phyloP scores from a whole-genome alignment of 2,888 invertebrate species.

The Myopa testacea region DNA sequence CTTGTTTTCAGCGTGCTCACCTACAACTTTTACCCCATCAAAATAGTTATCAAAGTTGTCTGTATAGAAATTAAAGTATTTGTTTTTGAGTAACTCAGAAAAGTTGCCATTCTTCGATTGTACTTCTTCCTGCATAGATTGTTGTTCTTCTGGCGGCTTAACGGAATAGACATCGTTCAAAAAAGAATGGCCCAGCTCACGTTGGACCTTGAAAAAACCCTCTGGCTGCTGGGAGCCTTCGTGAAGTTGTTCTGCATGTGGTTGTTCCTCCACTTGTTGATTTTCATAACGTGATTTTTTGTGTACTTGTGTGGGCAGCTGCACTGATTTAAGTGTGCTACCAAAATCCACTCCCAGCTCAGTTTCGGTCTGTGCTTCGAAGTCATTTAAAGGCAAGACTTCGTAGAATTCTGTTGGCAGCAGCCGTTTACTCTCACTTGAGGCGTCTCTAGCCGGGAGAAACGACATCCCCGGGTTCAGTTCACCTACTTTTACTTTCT shows the following conservation, averaged over 20 bases:
- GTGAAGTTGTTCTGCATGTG: conserved; percentile 38
- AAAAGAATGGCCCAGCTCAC: conserved; percentile 48
- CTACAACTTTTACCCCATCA: conserved; percentile 44
- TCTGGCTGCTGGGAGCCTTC: not conserved
- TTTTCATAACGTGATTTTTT: not conserved
- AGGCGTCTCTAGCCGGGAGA: conserved; percentile 2
- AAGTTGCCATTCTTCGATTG: not conserved
- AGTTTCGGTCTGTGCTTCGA: too few species aligned
- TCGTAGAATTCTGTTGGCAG: not conserved
- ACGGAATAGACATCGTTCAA: conserved; percentile 54
- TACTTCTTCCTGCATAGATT: not conserved
- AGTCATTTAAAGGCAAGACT: not conserved
- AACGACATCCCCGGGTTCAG: conserved; percentile 5
- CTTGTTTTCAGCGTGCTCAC: conserved; percentile 21
- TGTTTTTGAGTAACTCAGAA: conserved; percentile 31
- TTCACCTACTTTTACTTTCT: not conserved
- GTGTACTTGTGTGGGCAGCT: too few species aligned
- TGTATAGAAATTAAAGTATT: conserved; percentile 47
- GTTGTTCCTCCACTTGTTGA: conserved; percentile 45
- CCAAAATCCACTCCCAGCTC: too few species aligned
- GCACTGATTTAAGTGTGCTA: too few species aligned
- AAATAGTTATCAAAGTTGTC: not conserved
- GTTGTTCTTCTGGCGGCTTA: not conserved
- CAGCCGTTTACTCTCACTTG: too few species aligned
- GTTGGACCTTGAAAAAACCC: not conserved